Evolutionary conservation across 2,797 vertebrate genomes (phyloP).

Genomic region (Gymnocypris eckloni): DNA sequence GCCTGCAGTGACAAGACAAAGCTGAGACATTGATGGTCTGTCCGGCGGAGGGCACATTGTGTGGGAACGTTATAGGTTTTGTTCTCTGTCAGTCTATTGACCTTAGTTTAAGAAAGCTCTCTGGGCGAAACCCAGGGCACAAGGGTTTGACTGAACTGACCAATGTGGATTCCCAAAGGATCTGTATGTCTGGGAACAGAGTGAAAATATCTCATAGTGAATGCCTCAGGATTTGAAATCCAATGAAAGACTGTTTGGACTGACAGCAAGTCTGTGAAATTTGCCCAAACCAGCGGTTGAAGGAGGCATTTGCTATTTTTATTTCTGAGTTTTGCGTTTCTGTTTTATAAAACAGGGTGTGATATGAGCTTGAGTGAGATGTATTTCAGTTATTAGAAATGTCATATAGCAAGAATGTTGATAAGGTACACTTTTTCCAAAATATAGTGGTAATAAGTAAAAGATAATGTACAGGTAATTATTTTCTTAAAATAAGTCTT

Average conservation of each 20-base stretch:
- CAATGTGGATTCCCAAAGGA: conserved; percentile 37
- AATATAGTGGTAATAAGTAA: not conserved
- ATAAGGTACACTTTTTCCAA: not conserved
- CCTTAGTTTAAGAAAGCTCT: conserved; percentile 56
- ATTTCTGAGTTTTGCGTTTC: not conserved
- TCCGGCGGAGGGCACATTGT: not conserved
- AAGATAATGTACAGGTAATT: not conserved
- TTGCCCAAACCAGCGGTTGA: not conserved
- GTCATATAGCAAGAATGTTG: not conserved
- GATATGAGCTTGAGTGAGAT: not conserved
- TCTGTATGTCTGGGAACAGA: conserved; percentile 2
- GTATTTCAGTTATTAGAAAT: not conserved
- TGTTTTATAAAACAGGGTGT: not conserved
- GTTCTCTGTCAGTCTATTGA: conserved; percentile 53
- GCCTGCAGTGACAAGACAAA: conserved; percentile 47
- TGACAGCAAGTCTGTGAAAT: not conserved
- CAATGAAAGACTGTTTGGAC: conserved; percentile 32
- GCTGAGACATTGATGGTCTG: conserved; percentile 37
- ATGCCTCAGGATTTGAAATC: conserved; percentile 40
- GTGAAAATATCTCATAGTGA: conserved; percentile 13
- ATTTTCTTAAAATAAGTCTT: not conserved
- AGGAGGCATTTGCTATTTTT: not conserved
- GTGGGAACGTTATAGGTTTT: conserved; percentile 32
- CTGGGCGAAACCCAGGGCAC: conserved; percentile 43
- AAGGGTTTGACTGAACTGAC: conserved; percentile 49